These are phyloP conservation scores for Margarornis squamiger DNA, from an alignment of 2,797 vertebrate genomes.

Conservation along the genomic window DNA sequence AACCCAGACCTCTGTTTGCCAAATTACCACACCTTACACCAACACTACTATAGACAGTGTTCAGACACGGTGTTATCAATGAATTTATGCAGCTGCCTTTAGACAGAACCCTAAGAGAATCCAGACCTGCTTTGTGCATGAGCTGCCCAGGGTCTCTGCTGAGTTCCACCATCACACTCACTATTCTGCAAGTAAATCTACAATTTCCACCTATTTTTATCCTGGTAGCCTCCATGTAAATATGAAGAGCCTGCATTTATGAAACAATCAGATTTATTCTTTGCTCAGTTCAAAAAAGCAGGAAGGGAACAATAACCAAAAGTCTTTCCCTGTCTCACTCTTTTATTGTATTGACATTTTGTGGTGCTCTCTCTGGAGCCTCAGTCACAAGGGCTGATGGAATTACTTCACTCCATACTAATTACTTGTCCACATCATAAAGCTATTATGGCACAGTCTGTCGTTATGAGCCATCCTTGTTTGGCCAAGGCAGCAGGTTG, in stretches of 20 bases:
- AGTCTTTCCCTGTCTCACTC: neutral
- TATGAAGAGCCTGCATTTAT: neutral
- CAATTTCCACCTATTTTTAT: neutral
- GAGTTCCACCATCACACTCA: accelerated
- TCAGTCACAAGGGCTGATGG: neutral
- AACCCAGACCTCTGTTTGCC: neutral
- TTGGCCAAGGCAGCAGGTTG: constrained; percentile 18
- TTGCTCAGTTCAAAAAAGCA: neutral
- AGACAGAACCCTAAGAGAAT: neutral
- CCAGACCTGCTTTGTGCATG: neutral
- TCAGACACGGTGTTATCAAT: neutral
- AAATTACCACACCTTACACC: neutral
- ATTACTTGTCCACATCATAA: neutral
- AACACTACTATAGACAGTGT: neutral
- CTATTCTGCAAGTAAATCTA: neutral
- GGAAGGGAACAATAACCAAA: neutral
- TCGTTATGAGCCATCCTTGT: neutral
- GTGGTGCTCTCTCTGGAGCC: neutral
- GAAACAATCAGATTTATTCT: neutral
- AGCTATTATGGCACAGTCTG: neutral
- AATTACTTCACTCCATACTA: neutral
- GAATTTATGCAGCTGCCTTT: neutral
- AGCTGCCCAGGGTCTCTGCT: neutral
- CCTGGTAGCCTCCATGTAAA: neutral
- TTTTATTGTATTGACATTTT: neutral